These are phyloP conservation scores for Tachystola acroxantha DNA, from an alignment of 2,888 invertebrate species.

Conservation along the genomic window DNA sequence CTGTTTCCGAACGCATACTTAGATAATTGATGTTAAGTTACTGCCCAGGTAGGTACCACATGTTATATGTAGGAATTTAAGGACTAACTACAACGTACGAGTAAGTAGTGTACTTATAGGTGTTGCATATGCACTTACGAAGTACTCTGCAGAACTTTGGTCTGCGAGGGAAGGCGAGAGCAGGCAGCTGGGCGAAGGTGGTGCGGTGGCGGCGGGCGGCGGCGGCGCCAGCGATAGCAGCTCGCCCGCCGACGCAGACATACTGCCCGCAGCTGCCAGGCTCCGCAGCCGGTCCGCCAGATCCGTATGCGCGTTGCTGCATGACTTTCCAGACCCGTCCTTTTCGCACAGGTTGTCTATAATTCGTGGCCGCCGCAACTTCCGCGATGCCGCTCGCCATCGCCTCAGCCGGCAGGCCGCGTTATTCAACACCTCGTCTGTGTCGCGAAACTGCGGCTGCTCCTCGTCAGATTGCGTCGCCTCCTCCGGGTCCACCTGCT, in stretches of 20 bases:
- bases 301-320: constrained; percentile 57
- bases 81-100: no score
- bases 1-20: no score
- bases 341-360: constrained; percentile 68
- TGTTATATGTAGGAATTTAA: no score
- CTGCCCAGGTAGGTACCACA: no score
- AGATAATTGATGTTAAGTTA: no score
- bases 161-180: constrained; percentile 65
- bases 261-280: constrained; percentile 65
- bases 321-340: constrained; percentile 33
- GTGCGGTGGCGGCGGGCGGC: constrained; percentile 67
- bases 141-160: constrained; percentile 61
- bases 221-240: constrained; percentile 66
- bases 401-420: constrained; percentile 69
- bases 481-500: constrained; percentile 42
- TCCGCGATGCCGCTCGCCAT: constrained; percentile 72
- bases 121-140: no score
- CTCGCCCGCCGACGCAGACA: constrained; percentile 66
- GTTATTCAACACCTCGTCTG: constrained; percentile 60
- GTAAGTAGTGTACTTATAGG: no score
- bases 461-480: constrained; percentile 53
- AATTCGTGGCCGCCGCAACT: constrained; percentile 64
- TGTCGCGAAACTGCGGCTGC: constrained; percentile 40
- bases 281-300: constrained; percentile 63
- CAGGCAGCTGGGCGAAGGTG: constrained; percentile 67